Percentiles rank a stretch among this genome's conserved stretches.
These are phyloP conservation scores for Caenorhabditis zanzibari DNA, from an alignment of 2,888 invertebrate genomes.

Conservation along the genomic window DNA sequence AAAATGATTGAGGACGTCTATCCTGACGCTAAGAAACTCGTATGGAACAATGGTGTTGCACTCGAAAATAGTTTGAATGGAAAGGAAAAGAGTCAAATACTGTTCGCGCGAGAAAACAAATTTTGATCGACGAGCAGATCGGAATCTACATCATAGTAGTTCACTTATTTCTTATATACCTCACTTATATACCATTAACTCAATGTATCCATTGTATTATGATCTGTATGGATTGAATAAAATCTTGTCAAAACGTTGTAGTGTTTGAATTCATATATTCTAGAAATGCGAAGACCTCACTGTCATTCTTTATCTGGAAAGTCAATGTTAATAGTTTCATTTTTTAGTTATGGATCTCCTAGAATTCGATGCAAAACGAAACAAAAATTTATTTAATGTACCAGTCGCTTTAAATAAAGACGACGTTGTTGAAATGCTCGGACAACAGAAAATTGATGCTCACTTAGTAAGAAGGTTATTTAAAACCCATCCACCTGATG, in stretches of 20 bases:
- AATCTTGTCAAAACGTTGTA: too few species aligned
- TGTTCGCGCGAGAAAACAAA: too few species aligned
- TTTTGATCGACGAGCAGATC: too few species aligned
- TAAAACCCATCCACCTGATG: background rate
- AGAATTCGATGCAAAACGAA: constrained; percentile 51
- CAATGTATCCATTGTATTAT: too few species aligned
- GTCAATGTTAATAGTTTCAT: background rate
- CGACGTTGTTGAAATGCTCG: constrained; percentile 29
- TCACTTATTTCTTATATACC: too few species aligned
- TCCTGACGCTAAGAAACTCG: background rate
- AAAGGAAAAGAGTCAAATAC: too few species aligned
- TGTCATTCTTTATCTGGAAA: background rate
- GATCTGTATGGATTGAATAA: too few species aligned
- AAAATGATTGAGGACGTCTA: constrained; percentile 61
- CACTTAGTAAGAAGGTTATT: constrained; percentile 16
- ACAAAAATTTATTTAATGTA: background rate
- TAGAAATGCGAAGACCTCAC: constrained; percentile 13
- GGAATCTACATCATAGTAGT: too few species aligned
- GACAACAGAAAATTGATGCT: constrained; percentile 22
- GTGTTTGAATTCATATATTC: too few species aligned
- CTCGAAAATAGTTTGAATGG: too few species aligned
- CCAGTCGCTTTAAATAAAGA: constrained; percentile 19
- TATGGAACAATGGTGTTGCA: background rate
- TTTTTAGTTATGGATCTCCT: constrained; percentile 55
- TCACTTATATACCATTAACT: too few species aligned